These are phyloP conservation scores for Myrmophylax atrothorax DNA, from an alignment of 2,113 vertebrate genomes.

Conservation along the genomic window DNA sequence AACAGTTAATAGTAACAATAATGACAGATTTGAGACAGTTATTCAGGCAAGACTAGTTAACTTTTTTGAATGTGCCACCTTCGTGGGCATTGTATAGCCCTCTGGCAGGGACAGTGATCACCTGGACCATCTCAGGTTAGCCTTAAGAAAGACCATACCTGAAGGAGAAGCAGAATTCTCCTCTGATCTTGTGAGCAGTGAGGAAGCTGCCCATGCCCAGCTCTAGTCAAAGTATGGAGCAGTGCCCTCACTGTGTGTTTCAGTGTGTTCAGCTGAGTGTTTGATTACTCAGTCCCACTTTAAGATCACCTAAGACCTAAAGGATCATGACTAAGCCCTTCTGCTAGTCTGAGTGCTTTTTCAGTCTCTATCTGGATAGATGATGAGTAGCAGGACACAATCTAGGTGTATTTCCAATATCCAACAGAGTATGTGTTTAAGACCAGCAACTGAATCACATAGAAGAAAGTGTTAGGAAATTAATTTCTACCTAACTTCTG, in stretches of 20 bases:
- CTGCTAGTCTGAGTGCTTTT: background rate
- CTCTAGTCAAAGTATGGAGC: background rate
- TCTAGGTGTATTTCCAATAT: background rate
- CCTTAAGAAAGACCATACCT: background rate
- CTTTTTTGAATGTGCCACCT: background rate
- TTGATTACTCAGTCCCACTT: background rate
- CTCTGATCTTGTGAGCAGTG: background rate
- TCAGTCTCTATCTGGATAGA: background rate
- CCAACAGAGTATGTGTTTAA: background rate
- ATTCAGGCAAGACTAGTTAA: background rate
- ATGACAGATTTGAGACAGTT: background rate
- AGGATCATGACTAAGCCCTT: background rate
- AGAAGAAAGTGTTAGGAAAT: background rate
- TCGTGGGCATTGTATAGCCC: background rate
- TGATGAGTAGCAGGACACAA: background rate
- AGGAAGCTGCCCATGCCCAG: background rate
- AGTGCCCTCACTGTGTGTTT: rapidly evolving
- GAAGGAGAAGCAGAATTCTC: background rate
- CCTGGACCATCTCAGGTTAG: background rate
- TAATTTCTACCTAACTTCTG: background rate
- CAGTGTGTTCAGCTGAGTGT: background rate
- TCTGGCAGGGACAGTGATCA: background rate
- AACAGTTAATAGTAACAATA: background rate
- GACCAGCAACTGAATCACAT: background rate
- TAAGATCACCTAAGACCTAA: background rate